A percentile compares a stretch with the other conserved stretches of the same genome.
These are phyloP conservation scores for Stichopus chloronotus DNA, from an alignment of 35 echinoderm and acorn worm genomes.

Conservation along the genomic window DNA sequence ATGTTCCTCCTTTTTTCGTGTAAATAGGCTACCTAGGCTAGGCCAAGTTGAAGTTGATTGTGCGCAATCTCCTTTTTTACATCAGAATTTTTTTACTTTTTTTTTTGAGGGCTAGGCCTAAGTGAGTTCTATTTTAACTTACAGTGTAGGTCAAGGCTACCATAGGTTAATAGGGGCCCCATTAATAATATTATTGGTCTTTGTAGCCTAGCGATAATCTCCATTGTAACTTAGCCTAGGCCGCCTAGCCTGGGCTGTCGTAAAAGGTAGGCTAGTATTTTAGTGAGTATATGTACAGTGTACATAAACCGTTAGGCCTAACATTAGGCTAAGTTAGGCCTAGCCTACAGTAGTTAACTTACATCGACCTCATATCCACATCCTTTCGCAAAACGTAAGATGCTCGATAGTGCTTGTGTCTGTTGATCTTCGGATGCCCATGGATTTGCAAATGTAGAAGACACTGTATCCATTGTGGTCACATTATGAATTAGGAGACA, in stretches of 20 bases:
- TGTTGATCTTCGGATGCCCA: conserved; percentile 34
- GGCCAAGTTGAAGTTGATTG: too few relatives aligned
- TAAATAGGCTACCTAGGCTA: too few relatives aligned
- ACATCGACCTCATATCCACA: conserved; percentile 26
- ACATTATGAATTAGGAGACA: background rate
- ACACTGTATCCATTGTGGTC: background rate
- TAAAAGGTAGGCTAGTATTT: too few relatives aligned
- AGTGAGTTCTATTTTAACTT: background rate
- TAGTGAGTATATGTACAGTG: background rate
- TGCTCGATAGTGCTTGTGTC: conserved; percentile 23
- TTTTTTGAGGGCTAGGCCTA: background rate
- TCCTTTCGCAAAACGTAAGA: conserved; percentile 26
- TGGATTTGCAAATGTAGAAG: conserved; percentile 14
- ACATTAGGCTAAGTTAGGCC: background rate
- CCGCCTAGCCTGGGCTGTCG: too few relatives aligned
- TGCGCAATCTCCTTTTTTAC: too few relatives aligned
- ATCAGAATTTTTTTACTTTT: too few relatives aligned
- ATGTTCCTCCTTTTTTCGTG: too few relatives aligned
- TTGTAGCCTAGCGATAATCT: too few relatives aligned
- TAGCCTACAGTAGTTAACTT: background rate
- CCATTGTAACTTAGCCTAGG: too few relatives aligned
- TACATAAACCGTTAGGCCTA: background rate
- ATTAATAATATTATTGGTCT: too few relatives aligned
- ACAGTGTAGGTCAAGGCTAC: too few relatives aligned
- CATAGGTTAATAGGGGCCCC: too few relatives aligned